These are phyloP conservation scores for Brachyalestes nurse DNA, from an alignment of 2,797 vertebrate genomes.

Conservation along the genomic window DNA sequence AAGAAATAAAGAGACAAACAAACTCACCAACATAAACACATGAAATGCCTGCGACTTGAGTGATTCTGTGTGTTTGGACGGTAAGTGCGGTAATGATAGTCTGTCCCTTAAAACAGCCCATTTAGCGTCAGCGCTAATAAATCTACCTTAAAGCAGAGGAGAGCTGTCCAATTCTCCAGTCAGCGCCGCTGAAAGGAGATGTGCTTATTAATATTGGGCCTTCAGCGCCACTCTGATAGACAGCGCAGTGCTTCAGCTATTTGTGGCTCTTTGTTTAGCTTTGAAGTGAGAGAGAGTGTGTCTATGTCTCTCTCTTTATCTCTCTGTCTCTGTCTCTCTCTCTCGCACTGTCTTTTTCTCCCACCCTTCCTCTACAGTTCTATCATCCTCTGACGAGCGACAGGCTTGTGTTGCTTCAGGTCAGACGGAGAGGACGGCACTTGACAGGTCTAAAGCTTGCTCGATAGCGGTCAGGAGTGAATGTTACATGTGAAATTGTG, in stretches of 20 bases:
- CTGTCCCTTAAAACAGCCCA: slow-evolving; percentile 39
- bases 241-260: slow-evolving; percentile 59
- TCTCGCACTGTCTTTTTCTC: slow-evolving; percentile 24
- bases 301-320: slow-evolving; percentile 32
- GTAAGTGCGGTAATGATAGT: slow-evolving; percentile 44
- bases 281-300: slow-evolving; percentile 52
- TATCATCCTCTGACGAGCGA: slow-evolving; percentile 48
- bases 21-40: slow-evolving; percentile 8
- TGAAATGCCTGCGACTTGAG: slow-evolving; percentile 2
- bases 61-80: slow-evolving; percentile 1
- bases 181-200: slow-evolving; percentile 44
- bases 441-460: slow-evolving; percentile 83
- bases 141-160: slow-evolving; percentile 38
- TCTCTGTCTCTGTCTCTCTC: not conserved
- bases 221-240: slow-evolving; percentile 51
- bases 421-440: slow-evolving; percentile 77
- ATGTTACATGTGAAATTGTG: slow-evolving; percentile 61
- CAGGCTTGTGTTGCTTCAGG: slow-evolving; percentile 67
- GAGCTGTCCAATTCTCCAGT: slow-evolving; percentile 43
- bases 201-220: slow-evolving; percentile 53
- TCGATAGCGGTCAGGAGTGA: slow-evolving; percentile 75
- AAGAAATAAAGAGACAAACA: not conserved
- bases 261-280: slow-evolving; percentile 61
- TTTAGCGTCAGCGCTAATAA: slow-evolving; percentile 46
- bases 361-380: slow-evolving; percentile 40